These are phyloP conservation scores for Xiphophorus couchianus DNA, from an alignment of 2,113 vertebrate species.

Conservation along the genomic window DNA sequence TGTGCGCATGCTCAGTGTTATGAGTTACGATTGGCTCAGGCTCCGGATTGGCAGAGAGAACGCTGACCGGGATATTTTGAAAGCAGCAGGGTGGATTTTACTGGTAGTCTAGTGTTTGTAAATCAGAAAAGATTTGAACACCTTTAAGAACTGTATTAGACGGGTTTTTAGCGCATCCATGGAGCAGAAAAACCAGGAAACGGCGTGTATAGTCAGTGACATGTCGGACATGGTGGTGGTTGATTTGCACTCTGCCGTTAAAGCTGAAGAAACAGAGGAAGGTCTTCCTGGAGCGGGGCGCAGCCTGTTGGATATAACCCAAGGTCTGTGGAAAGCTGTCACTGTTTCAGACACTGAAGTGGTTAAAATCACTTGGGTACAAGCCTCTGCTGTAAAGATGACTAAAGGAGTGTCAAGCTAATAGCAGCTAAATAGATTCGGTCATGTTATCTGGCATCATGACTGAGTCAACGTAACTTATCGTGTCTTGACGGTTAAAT, in stretches of 20 bases:
- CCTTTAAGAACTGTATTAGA: background rate
- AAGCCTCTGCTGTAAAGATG: background rate
- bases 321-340: conserved; percentile 26
- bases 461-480: background rate
- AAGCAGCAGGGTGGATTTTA: conserved; percentile 30
- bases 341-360: background rate
- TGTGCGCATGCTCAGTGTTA: conserved; percentile 3
- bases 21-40: conserved; percentile 48
- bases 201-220: background rate
- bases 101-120: background rate
- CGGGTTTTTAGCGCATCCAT: background rate
- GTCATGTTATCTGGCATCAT: background rate
- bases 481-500: background rate
- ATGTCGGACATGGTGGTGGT: conserved; percentile 18
- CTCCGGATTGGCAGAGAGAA: too few species aligned
- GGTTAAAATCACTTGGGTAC: background rate
- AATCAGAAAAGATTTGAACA: background rate
- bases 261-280: conserved; percentile 28
- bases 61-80: conserved; percentile 69
- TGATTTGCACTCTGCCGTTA: conserved; percentile 39
- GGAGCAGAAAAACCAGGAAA: conserved; percentile 21
- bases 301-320: background rate
- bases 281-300: background rate
- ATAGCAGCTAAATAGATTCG: background rate
- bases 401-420: background rate